phyloP scores from a whole-genome alignment of 2,113 vertebrate species.

The Scytalopus superciliaris region DNA sequence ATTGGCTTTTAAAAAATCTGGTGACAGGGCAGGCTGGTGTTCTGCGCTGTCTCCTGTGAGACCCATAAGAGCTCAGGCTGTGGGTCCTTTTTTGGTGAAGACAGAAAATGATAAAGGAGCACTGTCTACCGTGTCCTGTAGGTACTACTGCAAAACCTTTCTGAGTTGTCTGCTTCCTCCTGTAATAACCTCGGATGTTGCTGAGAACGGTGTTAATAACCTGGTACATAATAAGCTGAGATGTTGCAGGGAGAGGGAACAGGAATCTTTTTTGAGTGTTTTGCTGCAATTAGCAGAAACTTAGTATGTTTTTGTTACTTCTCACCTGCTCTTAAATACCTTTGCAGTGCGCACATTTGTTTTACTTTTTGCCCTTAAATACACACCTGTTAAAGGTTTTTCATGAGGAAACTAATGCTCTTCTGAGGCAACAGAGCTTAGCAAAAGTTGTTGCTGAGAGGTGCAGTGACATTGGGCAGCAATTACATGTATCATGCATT shows the following conservation, averaged over 20 bases:
- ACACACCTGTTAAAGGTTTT: not conserved
- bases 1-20: rapidly evolving
- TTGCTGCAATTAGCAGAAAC: not conserved
- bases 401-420: not conserved
- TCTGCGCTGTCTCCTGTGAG: not conserved
- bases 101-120: not conserved
- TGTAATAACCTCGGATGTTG: not conserved
- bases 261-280: not conserved
- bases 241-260: not conserved
- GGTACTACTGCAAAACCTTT: not conserved
- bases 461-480: not conserved
- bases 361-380: not conserved
- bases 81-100: not conserved
- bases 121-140: not conserved
- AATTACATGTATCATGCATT: rapidly evolving
- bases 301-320: not conserved
- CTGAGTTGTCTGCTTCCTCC: rapidly evolving
- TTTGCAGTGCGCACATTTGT: not conserved
- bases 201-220: not conserved
- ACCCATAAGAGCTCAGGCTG: not conserved
- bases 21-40: not conserved
- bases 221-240: not conserved
- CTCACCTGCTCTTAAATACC: not conserved
- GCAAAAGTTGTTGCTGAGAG: not conserved
- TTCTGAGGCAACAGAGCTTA: not conserved